Percentiles rank a stretch among this genome's conserved stretches.
These are phyloP conservation scores for Serinus canaria DNA, from an alignment of 2,113 vertebrate species.

Conservation along the genomic window DNA sequence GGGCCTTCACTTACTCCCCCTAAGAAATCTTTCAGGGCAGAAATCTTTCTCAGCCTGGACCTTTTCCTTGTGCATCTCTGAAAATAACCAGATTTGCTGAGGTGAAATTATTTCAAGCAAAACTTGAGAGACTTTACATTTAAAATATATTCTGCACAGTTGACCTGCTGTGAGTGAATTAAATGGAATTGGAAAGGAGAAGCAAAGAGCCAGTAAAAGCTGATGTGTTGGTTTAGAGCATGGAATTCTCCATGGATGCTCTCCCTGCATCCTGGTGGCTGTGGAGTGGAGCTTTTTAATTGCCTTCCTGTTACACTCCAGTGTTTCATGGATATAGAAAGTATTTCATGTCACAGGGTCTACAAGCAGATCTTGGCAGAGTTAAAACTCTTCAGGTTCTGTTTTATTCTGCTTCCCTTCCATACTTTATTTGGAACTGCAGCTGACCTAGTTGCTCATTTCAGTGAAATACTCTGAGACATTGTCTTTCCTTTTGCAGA, in stretches of 20 bases:
- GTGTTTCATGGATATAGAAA: background rate
- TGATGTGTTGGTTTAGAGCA: background rate
- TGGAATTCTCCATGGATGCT: background rate
- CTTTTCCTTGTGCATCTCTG: background rate
- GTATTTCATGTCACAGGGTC: background rate
- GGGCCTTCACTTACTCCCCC: background rate
- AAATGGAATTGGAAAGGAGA: background rate
- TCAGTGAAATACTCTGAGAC: conserved; percentile 31
- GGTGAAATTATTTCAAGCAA: background rate
- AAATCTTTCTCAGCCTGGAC: background rate
- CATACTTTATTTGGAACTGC: background rate
- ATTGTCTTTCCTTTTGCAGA: conserved; percentile 76
- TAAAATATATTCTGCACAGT: background rate
- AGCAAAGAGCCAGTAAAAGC: background rate
- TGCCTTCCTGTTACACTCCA: background rate
- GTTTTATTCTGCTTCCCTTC: background rate
- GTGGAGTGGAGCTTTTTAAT: background rate
- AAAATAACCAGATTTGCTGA: background rate
- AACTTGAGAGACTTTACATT: background rate
- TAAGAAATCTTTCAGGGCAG: background rate
- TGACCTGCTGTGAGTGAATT: background rate
- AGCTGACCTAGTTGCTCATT: conserved; percentile 45
- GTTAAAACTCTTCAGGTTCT: background rate
- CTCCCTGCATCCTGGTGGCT: background rate
- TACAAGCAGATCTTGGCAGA: background rate